Percentiles rank a stretch among this genome's conserved stretches.
These are phyloP conservation scores for Odontomyia ornata DNA, from an alignment of 2,888 invertebrate species.

Conservation along the genomic window DNA sequence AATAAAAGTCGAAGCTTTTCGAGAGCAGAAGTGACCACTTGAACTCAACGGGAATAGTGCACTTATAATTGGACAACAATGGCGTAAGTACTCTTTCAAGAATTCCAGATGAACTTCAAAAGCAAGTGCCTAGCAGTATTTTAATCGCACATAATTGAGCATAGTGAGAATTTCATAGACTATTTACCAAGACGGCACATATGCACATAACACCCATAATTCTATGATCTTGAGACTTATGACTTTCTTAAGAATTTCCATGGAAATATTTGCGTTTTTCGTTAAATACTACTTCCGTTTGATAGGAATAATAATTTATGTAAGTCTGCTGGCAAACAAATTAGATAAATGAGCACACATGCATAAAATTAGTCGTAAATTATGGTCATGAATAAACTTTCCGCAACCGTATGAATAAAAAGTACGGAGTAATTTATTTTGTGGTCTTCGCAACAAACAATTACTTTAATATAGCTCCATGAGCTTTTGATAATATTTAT, in stretches of 20 bases:
- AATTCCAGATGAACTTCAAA: not conserved
- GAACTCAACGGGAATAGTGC: not conserved
- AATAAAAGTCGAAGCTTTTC: too few relatives aligned
- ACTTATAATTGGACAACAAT: conserved; percentile 21
- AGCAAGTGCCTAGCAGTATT: not conserved
- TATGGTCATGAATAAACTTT: not conserved
- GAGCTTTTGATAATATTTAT: too few relatives aligned
- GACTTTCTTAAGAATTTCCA: not conserved
- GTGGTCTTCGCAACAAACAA: too few relatives aligned
- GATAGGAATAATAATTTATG: conserved; percentile 1
- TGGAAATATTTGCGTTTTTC: not conserved
- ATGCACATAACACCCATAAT: not conserved
- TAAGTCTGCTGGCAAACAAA: not conserved
- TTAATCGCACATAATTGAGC: not conserved
- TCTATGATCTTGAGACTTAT: too few relatives aligned
- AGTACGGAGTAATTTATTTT: too few relatives aligned
- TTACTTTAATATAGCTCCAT: too few relatives aligned
- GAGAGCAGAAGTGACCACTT: not conserved
- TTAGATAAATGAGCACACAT: not conserved
- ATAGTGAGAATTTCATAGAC: not conserved
- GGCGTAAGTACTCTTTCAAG: not conserved
- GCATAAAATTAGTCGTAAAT: not conserved
- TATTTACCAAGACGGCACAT: not conserved
- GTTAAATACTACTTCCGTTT: conserved; percentile 13
- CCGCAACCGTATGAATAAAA: not conserved